Evolutionary conservation across 2,113 vertebrate genomes (phyloP), one percentile per base, ranked within the genome.

Genomic region (Cottus gobio): DNA sequence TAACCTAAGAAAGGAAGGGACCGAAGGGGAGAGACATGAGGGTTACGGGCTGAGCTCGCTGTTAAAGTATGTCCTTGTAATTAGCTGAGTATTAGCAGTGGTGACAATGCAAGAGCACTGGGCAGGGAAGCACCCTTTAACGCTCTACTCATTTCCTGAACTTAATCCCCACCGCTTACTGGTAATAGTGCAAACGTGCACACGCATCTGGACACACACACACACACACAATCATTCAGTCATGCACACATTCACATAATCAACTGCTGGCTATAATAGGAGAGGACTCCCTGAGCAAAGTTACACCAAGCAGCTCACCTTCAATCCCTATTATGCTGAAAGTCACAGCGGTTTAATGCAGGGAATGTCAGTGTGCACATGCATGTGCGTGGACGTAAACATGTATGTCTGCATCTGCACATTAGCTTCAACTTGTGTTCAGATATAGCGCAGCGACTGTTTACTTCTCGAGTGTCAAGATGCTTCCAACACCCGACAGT

Each of bases 41-140:
- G 85, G 83, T 82, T 82, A 79, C 52, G 20, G 83, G 63, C 87
- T 84, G 91, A 89, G 90, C 90, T 93, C 78, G 88, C 91, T 92
- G 90, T 84, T 93, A 91, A 93, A 94, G 89, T 93, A 94, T 94
- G 92, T 91, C 89, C 89, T 92, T 93, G 91, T 94, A 93, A 94
- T 94, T 93, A 93, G 91, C 92, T 85, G 89, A 93, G 92, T 91
- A 93, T 93, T 93, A 93, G 89, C 82, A 70, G 80, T 34, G 70
- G 85, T 89, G 86, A 93, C 93, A 94, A 92, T 93, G 89, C 87
- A 87, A 44, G 69, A 83, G 86, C 80, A 80, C 85, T 86, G 85
- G 87, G 89, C 81, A 93, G 90, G 90, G 86, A 87, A 91, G 84
- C 89, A 87, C 85, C 89, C 85, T 90, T 92, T 93, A 90, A 92